Conservation (phyloP, 2,888 invertebrate species). For the Heliothis peltigera region DNA sequence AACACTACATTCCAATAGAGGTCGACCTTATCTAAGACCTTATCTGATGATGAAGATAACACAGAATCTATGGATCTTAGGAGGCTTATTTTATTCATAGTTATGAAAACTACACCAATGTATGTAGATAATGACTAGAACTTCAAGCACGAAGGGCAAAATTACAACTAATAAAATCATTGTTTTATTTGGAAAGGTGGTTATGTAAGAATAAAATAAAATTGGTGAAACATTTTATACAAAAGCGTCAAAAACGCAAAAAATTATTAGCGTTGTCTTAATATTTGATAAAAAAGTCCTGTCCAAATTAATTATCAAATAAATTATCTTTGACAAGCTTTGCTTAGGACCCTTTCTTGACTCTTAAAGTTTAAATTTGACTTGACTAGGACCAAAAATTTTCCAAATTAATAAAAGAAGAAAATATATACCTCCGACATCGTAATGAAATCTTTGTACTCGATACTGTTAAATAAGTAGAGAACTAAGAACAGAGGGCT, state of each 20-base stretch:
- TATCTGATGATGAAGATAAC: too few species aligned
- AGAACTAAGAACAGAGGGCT: constrained; percentile 3
- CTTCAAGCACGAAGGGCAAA: too few species aligned
- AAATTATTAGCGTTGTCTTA: not conserved
- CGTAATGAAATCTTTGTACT: constrained; percentile 14
- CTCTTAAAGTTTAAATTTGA: not conserved
- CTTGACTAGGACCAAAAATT: not conserved
- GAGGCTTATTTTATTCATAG: too few species aligned
- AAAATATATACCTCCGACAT: not conserved
- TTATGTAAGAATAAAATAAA: too few species aligned
- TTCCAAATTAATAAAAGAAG: not conserved
- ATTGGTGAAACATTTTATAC: not conserved
- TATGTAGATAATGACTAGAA: too few species aligned
- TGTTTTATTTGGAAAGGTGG: too few species aligned
- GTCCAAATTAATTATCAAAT: constrained; percentile 11
- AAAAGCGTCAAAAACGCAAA: not conserved
- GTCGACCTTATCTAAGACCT: too few species aligned
- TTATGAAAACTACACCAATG: too few species aligned
- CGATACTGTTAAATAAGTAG: constrained; percentile 5
- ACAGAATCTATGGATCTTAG: too few species aligned
- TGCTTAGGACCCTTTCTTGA: constrained; percentile 3
- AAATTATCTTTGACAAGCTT: constrained; percentile 10
- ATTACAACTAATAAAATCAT: too few species aligned
- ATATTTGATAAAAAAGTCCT: not conserved
- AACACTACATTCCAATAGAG: too few species aligned